Evolutionary conservation across 2,888 invertebrate genomes (phyloP).

Genomic region (Sericinus montela): DNA sequence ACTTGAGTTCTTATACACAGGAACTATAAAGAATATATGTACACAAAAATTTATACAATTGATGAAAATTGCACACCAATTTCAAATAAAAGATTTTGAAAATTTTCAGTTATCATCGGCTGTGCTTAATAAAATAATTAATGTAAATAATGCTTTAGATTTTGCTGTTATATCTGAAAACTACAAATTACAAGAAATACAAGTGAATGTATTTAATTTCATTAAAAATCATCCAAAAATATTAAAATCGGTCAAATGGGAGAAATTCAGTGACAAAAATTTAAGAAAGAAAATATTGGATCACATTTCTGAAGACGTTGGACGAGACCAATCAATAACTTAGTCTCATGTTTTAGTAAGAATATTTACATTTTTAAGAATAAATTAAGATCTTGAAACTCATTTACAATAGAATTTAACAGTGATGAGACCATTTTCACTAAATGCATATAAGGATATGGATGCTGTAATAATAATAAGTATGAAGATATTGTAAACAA

Average conservation of each 20-base stretch:
- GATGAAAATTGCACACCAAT: conserved; percentile 46
- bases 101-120: conserved; percentile 39
- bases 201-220: conserved; percentile 42
- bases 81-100: conserved; percentile 44
- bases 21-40: conserved; percentile 45
- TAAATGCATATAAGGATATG: too few species aligned
- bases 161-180: conserved; percentile 53
- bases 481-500: too few species aligned
- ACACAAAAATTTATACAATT: conserved; percentile 44
- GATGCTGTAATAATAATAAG: too few species aligned
- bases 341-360: too few species aligned
- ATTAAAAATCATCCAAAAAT: conserved; percentile 51
- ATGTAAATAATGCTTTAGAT: conserved; percentile 50
- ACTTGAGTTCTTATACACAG: conserved; percentile 55
- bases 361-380: too few species aligned
- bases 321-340: too few species aligned
- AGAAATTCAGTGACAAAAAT: conserved; percentile 48
- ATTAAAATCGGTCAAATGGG: conserved; percentile 50
- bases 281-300: conserved; percentile 52
- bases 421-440: too few species aligned
- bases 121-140: conserved; percentile 44
- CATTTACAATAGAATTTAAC: too few species aligned
- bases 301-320: conserved; percentile 1
- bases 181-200: conserved; percentile 43
- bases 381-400: too few species aligned